Evolutionary conservation across 1,140 invertebrate genomes (phyloP).

Genomic region (Aphis craccivora): DNA sequence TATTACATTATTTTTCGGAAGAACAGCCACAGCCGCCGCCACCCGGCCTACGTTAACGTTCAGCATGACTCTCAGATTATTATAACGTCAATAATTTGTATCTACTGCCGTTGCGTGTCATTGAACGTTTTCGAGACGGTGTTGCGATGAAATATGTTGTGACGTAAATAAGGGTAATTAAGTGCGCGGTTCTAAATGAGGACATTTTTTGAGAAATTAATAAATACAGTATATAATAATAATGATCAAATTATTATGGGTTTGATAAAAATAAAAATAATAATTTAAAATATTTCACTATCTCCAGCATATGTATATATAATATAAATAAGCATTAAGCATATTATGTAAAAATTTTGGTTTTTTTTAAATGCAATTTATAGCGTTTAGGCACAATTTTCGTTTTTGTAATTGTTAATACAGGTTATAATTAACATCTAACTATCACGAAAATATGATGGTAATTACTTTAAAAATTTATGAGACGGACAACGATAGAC

Average conservation of each 20-base stretch:
- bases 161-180: neutral
- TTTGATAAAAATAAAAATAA: neutral
- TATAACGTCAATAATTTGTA: neutral
- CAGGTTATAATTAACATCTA: neutral
- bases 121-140: neutral
- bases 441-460: neutral
- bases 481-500: neutral
- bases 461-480: neutral
- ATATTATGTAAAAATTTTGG: neutral
- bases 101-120: neutral
- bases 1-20: conserved; percentile 37
- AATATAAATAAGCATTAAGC: neutral
- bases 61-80: neutral
- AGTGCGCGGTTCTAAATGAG: neutral
- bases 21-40: neutral
- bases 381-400: neutral
- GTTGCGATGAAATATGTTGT: neutral
- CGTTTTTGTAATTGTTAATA: neutral
- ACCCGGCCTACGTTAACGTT: neutral
- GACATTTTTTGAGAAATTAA: neutral
- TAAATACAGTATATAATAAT: neutral
- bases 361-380: neutral
- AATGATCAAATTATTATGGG: neutral
- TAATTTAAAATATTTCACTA: neutral
- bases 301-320: neutral